These are phyloP conservation scores for Sebastes hubbsi DNA, from an alignment of 2,797 vertebrate species.

Conservation along the genomic window DNA sequence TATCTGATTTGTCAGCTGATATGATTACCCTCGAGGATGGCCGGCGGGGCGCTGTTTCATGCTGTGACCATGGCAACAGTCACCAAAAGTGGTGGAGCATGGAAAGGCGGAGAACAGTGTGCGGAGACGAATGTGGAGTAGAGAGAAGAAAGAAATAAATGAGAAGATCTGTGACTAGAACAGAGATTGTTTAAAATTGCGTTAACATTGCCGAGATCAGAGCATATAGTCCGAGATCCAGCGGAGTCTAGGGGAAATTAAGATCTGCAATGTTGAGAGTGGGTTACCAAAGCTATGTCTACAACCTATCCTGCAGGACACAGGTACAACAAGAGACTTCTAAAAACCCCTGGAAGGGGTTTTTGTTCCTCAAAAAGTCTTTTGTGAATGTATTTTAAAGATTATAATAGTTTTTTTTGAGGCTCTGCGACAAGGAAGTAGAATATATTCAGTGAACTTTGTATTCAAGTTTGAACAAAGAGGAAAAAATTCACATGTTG, in stretches of 20 bases:
- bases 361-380: neutral
- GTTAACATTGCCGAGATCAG: constrained; percentile 42
- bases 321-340: constrained; percentile 66
- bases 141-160: constrained; percentile 10
- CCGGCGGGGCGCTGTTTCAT: constrained; percentile 54
- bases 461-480: neutral
- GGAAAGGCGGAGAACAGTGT: neutral
- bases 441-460: neutral
- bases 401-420: neutral
- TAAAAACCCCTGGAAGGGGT: neutral
- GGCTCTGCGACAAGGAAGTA: neutral
- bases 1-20: constrained; percentile 68
- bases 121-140: constrained; percentile 12
- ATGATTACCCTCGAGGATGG: constrained; percentile 65
- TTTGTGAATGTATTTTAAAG: neutral
- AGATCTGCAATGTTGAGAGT: constrained; percentile 77
- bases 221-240: neutral
- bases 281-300: constrained; percentile 78
- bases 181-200: constrained; percentile 36
- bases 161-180: constrained; percentile 19
- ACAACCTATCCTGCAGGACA: constrained; percentile 67
- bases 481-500: neutral
- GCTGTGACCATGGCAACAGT: constrained; percentile 79
- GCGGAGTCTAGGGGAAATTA: constrained; percentile 34
- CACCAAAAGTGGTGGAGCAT: constrained; percentile 40